phyloP scores from a whole-genome alignment of 2,797 vertebrate species.

The Notoglanidium macrostoma region DNA sequence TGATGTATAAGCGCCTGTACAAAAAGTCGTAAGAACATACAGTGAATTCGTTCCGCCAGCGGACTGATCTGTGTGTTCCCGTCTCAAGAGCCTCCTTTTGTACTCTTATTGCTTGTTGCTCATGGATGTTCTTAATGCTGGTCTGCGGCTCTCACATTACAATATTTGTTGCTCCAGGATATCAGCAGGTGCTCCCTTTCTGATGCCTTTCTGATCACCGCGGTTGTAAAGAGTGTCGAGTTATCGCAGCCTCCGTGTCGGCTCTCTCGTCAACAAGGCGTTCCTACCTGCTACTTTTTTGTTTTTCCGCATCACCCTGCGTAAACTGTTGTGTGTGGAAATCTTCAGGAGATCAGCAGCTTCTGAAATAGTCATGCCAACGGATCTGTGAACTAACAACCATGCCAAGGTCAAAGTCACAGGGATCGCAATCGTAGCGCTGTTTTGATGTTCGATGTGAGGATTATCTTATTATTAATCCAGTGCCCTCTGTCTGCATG shows the following conservation, averaged over 20 bases:
- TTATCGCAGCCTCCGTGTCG: neutral
- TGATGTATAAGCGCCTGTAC: neutral
- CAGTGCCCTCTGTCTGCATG: neutral
- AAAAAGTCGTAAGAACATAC: neutral
- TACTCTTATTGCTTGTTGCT: neutral
- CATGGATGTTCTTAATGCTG: neutral
- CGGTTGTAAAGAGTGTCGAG: neutral
- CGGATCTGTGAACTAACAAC: neutral
- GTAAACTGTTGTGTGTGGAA: neutral
- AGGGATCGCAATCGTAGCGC: neutral
- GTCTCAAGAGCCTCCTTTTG: neutral
- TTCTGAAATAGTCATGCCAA: neutral
- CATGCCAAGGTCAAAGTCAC: neutral
- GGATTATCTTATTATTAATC: neutral
- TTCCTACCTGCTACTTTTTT: neutral
- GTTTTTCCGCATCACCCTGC: neutral
- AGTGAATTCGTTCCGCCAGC: neutral
- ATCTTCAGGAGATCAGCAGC: neutral
- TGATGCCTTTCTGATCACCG: neutral
- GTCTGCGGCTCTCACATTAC: neutral
- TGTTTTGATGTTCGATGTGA: neutral
- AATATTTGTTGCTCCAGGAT: neutral
- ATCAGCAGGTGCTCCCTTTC: neutral
- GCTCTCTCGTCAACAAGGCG: neutral
- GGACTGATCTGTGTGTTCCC: neutral